Conservation (phyloP, 2,113 vertebrate genomes). For the Percopsis transmontana region DNA sequence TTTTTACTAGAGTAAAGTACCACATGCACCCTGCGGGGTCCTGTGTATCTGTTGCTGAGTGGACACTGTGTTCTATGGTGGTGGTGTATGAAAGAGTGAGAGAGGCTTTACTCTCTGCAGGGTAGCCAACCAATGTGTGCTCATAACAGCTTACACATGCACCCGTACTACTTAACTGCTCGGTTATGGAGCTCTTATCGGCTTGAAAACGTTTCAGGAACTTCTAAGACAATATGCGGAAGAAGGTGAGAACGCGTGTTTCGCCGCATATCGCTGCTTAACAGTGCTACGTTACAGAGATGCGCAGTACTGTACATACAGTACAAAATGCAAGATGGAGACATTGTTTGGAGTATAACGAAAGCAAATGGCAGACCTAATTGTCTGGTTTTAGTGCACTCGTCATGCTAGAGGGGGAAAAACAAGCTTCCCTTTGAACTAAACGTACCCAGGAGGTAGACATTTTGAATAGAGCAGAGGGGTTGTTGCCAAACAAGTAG, state of each 20-base stretch:
- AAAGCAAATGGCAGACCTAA: not conserved
- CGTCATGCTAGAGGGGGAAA: slow-evolving; percentile 19
- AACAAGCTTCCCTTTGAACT: slow-evolving; percentile 35
- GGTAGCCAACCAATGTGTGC: slow-evolving; percentile 16
- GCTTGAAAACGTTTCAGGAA: no score
- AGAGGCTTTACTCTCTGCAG: slow-evolving; percentile 42
- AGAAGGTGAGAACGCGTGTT: no score
- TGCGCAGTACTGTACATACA: not conserved
- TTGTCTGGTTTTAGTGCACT: slow-evolving; percentile 15
- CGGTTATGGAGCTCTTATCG: no score
- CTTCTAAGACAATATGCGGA: no score
- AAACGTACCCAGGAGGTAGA: slow-evolving; percentile 32
- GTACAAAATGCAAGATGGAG: no score
- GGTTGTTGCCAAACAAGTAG: slow-evolving; percentile 60
- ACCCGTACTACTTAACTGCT: no score
- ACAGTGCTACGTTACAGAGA: slow-evolving; percentile 4
- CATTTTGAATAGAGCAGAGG: slow-evolving; percentile 45
- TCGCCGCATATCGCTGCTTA: slow-evolving; percentile 5
- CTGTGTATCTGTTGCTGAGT: slow-evolving; percentile 43
- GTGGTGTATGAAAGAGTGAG: slow-evolving; percentile 30
- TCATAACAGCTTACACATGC: slow-evolving; percentile 10
- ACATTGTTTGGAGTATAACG: not conserved
- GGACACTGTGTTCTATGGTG: slow-evolving; percentile 48
- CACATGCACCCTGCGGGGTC: slow-evolving; percentile 46
- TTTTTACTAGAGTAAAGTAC: slow-evolving; percentile 37